Conservation (phyloP, 2,888 invertebrate genomes). For the Acanthoscelides obtectus region DNA sequence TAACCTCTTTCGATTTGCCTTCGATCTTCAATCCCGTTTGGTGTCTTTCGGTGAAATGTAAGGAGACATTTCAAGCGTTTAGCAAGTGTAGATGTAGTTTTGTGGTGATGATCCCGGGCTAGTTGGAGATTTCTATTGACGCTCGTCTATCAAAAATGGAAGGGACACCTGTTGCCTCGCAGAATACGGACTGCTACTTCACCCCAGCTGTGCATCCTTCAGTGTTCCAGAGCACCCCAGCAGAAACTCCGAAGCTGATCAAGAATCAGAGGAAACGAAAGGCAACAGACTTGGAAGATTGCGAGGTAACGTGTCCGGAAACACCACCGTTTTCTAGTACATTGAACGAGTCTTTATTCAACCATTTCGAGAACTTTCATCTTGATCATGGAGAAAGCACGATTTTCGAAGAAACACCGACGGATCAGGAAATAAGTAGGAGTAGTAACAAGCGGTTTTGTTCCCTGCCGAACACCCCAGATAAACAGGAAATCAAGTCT, state of each 20-base stretch:
- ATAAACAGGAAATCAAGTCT: slow-evolving; percentile 19
- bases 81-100: too few relatives aligned
- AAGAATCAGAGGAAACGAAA: slow-evolving; percentile 33
- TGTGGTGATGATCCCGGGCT: not conserved
- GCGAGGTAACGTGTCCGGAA: slow-evolving; percentile 18
- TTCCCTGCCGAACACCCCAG: slow-evolving; percentile 27
- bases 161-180: not conserved
- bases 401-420: slow-evolving; percentile 5
- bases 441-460: slow-evolving; percentile 7
- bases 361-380: slow-evolving; percentile 34
- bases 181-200: slow-evolving; percentile 16
- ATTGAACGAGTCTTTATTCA: slow-evolving; percentile 37
- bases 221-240: slow-evolving; percentile 26
- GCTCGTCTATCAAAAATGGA: not conserved
- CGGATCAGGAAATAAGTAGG: not conserved
- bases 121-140: not conserved
- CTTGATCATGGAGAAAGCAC: slow-evolving; percentile 12
- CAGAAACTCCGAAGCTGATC: slow-evolving; percentile 15
- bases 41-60: not conserved
- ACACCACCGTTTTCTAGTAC: slow-evolving; percentile 36
- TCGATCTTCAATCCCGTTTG: not conserved
- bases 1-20: not conserved
- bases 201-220: slow-evolving; percentile 12
- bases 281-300: slow-evolving; percentile 20
- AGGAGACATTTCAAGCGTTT: not conserved